phyloP scores from a whole-genome alignment of 2,113 vertebrate genomes.

The Blennius ocellaris region DNA sequence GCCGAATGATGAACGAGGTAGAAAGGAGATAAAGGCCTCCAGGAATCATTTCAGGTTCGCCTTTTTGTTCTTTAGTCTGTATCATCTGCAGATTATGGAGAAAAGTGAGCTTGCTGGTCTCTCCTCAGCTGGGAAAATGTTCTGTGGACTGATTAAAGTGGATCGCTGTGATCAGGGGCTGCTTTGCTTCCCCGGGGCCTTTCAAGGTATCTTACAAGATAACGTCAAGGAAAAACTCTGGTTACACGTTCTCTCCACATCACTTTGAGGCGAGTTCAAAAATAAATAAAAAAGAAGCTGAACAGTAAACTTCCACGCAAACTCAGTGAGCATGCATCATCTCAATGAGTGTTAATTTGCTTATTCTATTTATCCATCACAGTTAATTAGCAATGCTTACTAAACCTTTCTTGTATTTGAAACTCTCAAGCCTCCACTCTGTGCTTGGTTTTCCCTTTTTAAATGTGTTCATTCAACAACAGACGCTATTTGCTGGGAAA shows the following conservation, averaged over 20 bases:
- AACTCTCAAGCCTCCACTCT: neutral
- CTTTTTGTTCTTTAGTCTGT: neutral
- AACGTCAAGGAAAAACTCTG: neutral
- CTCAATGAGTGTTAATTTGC: neutral
- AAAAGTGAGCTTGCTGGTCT: neutral
- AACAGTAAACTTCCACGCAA: neutral
- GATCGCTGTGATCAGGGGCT: neutral
- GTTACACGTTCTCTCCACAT: neutral
- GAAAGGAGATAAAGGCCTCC: neutral
- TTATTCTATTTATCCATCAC: neutral
- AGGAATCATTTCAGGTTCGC: neutral
- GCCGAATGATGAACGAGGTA: neutral
- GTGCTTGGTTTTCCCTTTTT: neutral
- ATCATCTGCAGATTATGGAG: neutral
- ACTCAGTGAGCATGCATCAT: neutral
- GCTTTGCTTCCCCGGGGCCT: too few relatives aligned
- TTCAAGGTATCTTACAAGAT: too few relatives aligned
- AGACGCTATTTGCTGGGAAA: neutral
- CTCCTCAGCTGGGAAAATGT: neutral
- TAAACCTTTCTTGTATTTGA: constrained; percentile 2
- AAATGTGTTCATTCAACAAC: neutral
- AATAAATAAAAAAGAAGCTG: neutral
- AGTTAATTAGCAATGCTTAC: neutral
- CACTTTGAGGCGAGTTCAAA: neutral
- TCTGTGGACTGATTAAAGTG: neutral